Evolutionary conservation across 2,888 invertebrate species (phyloP).

Genomic region (Drosophila prostipennis): DNA sequence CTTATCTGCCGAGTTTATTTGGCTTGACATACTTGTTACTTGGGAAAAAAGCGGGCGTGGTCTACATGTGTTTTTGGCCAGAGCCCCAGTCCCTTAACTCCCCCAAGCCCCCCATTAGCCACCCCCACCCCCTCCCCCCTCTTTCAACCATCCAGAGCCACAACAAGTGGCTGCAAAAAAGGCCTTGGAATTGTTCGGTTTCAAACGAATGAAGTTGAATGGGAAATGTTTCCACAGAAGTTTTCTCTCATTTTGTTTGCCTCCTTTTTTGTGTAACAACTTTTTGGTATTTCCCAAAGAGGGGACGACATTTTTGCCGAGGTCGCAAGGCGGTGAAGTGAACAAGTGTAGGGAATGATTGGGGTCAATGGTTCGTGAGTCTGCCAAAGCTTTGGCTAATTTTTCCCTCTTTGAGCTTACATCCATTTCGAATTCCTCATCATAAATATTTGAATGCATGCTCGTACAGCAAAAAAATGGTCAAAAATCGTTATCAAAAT

Average conservation of each 20-base stretch:
- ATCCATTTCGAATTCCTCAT: conserved; percentile 2
- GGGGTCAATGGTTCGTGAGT: conserved; percentile 53
- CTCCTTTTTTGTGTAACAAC: conserved; percentile 21
- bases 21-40: conserved; percentile 30
- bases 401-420: conserved; percentile 10
- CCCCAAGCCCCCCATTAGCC: too few relatives aligned
- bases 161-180: conserved; percentile 64
- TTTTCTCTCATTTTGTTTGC: conserved; percentile 29
- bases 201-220: conserved; percentile 49
- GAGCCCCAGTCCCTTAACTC: not conserved
- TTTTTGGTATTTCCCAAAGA: conserved; percentile 34
- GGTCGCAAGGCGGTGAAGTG: conserved; percentile 43
- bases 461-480: too few relatives aligned
- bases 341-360: conserved; percentile 50
- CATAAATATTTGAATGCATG: not conserved
- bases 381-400: conserved; percentile 26
- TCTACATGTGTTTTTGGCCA: conserved; percentile 44
- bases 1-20: conserved; percentile 37
- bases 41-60: conserved; percentile 12
- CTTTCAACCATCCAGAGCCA: conserved; percentile 3
- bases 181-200: conserved; percentile 47
- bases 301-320: conserved; percentile 27
- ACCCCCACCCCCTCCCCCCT: conserved; percentile 1
- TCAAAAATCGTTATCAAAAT: not conserved
- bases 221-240: conserved; percentile 44